These are phyloP conservation scores for Pararge aegeria DNA, from an alignment of 1,140 invertebrate genomes.

Conservation along the genomic window DNA sequence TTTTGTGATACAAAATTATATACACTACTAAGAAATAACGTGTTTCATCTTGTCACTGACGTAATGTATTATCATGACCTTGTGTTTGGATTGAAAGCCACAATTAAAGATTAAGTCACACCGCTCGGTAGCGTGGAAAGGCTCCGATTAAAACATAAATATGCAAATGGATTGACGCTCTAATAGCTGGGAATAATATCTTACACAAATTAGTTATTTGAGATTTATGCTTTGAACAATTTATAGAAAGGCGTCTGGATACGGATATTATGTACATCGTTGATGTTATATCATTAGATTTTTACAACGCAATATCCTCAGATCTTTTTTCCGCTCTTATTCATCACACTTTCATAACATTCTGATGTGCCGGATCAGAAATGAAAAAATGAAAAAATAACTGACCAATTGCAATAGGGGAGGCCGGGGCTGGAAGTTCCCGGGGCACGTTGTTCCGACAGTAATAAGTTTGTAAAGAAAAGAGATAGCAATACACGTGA, in stretches of 20 bases:
- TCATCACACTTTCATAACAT: no score
- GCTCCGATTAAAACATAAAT: conserved; percentile 31
- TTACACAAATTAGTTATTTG: conserved; percentile 13
- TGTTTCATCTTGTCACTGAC: conserved; percentile 23
- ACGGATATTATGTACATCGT: neutral
- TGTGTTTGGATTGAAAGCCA: conserved; percentile 27
- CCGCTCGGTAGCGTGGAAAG: conserved; percentile 34
- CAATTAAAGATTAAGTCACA: conserved; percentile 33
- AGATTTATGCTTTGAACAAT: conserved; percentile 13
- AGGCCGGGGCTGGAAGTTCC: no score
- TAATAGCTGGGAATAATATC: conserved; percentile 31
- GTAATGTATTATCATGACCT: conserved; percentile 30
- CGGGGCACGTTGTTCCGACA: no score
- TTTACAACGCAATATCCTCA: neutral
- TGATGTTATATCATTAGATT: neutral
- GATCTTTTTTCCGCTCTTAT: no score
- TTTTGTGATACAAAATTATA: conserved; percentile 19
- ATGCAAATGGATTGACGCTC: conserved; percentile 29
- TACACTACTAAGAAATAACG: conserved; percentile 15
- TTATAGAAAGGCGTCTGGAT: conserved; percentile 8
- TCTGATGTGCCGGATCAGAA: no score
- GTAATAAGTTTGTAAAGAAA: no score
- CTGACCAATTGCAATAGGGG: no score
- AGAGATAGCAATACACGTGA: no score
- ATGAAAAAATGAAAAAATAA: no score